Evolutionary conservation across 2,888 invertebrate species (phyloP).

Genomic region (Cheilosia variabilis): DNA sequence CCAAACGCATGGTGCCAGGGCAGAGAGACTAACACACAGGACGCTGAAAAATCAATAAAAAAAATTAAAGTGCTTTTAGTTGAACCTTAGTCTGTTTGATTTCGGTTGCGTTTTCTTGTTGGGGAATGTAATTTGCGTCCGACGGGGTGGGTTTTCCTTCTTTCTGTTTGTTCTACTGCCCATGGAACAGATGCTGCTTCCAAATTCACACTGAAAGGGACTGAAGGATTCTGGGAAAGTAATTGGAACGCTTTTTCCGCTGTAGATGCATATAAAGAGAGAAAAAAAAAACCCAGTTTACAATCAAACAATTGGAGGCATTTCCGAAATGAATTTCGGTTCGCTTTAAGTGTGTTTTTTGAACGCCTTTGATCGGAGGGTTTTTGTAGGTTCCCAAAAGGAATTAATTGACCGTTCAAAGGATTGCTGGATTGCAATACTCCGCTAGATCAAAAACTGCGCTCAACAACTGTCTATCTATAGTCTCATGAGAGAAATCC

Average conservation of each 20-base stretch:
- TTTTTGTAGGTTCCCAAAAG: too few species aligned
- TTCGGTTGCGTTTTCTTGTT: conserved; percentile 4
- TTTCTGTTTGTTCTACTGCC: not conserved
- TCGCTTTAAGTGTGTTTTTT: conserved; percentile 5
- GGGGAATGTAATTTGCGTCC: conserved; percentile 10
- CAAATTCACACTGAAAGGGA: conserved; percentile 25
- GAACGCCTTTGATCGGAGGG: too few species aligned
- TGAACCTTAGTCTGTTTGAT: conserved; percentile 49
- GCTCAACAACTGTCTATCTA: too few species aligned
- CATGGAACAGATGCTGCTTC: conserved; percentile 55
- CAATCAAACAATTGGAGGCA: conserved; percentile 8
- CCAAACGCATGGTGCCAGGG: conserved; percentile 7
- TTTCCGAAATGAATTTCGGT: conserved; percentile 55
- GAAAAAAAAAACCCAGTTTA: conserved; percentile 4
- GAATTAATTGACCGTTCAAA: not conserved
- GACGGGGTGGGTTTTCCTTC: not conserved
- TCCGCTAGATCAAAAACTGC: not conserved
- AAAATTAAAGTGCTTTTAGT: conserved; percentile 40
- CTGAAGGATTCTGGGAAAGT: conserved; percentile 12
- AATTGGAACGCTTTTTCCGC: conserved; percentile 69
- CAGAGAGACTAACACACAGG: not conserved
- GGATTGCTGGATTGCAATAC: not conserved
- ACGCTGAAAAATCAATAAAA: conserved; percentile 64
- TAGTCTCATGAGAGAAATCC: too few species aligned
- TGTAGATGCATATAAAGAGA: too few species aligned